Conservation (phyloP, 2,113 vertebrate species). For the Carollia perspicillata region DNA sequence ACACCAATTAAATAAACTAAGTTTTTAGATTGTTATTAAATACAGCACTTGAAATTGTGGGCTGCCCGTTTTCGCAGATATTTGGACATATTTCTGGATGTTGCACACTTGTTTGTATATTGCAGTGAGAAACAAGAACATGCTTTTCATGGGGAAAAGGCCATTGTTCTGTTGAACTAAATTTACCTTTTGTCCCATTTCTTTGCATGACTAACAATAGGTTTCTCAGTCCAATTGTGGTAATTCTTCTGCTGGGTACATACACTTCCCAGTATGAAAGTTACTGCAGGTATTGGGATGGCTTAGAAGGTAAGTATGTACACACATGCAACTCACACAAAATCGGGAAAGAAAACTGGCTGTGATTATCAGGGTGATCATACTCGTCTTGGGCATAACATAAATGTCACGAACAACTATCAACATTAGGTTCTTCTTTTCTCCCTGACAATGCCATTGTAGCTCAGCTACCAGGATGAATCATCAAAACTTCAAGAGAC, state of each 20-base stretch:
- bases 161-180: constrained; percentile 48
- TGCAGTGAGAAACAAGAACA: constrained; percentile 40
- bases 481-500: constrained; percentile 10
- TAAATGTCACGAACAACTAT: constrained; percentile 57
- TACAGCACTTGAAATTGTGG: neutral
- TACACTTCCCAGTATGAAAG: constrained; percentile 41
- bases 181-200: constrained; percentile 68
- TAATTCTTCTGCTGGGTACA: constrained; percentile 70
- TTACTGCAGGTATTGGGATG: constrained; percentile 60
- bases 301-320: constrained; percentile 60
- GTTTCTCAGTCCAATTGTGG: constrained; percentile 70
- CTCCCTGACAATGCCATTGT: neutral
- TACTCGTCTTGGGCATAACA: constrained; percentile 34
- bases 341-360: constrained; percentile 41
- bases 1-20: neutral
- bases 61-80: neutral
- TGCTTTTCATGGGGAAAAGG: constrained; percentile 57
- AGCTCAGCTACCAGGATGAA: neutral
- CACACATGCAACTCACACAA: neutral
- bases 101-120: constrained; percentile 38
- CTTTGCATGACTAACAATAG: constrained; percentile 57
- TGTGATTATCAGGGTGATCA: constrained; percentile 29
- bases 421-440: constrained; percentile 6
- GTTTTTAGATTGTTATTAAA: neutral
- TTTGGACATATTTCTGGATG: neutral